Evolutionary conservation across 2,888 invertebrate genomes (phyloP), one percentile per base, ranked within the genome.

Genomic region (Brachynemurus nebulosus): DNA sequence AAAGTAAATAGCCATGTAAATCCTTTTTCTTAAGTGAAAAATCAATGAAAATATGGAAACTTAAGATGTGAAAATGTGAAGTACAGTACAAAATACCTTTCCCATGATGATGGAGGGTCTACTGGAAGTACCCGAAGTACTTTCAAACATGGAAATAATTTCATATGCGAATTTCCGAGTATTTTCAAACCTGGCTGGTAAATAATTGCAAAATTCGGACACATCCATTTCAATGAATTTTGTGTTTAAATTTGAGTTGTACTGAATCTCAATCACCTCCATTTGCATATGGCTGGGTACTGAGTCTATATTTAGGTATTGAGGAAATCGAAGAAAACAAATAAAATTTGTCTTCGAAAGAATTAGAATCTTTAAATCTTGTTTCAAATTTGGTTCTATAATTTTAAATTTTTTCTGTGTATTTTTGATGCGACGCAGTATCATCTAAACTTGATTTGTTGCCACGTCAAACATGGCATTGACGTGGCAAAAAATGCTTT

Each of bases 321-420:
- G 47, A 30, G 30, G 34, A 40, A 40, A 48, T 45, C n/a, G n/a
- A n/a, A n/a, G n/a, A n/a, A n/a, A n/a, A n/a, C n/a, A n/a, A n/a
- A n/a, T n/a, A n/a, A n/a, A 7, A 39, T 47, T 38, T 35, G 47
- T 46, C 38, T 49, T 45, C 45, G 35, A 50, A 47, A 14, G 38
- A 49, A 34, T 48, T 47, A 33, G 50, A 52, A 52, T 50, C 43
- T 39, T 23, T 16, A 50, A 50, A 48, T 18, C 46, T 50, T 47
- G 49, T 49, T 50, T 48, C 47, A 50, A 51, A 50, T 50, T 52
- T 44, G 47, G 42, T 51, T 48, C 30, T 42, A 34, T n/a, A n/a
- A n/a, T n/a, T n/a, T n/a, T n/a, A n/a, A n/a, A n/a, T n/a, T n/a
- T n/a, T n/a, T n/a, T n/a, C n/a, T n/a, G n/a, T n/a, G n/a, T n/a